Percentiles rank a stretch among this genome's conserved stretches.
Evolutionary conservation across 2,113 vertebrate genomes (phyloP).

Genomic region (Hippocampus mohnikei): DNA sequence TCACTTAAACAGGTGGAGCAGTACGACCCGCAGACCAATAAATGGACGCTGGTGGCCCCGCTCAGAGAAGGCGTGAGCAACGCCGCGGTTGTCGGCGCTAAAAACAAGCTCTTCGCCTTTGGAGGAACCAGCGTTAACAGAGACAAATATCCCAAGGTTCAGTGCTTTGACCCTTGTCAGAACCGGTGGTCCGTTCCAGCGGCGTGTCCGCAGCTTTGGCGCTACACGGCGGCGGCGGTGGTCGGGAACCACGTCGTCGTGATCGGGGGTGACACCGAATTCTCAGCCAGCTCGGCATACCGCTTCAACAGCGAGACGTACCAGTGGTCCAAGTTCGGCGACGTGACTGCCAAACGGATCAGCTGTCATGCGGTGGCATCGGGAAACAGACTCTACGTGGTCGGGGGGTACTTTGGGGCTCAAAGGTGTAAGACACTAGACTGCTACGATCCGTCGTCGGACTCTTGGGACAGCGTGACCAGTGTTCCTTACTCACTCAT

Average conservation of each 20-base stretch:
- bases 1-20: constrained; percentile 84
- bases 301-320: constrained; percentile 82
- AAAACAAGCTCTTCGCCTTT: constrained; percentile 82
- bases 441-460: constrained; percentile 80
- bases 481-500: constrained; percentile 83
- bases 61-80: constrained; percentile 83
- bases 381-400: constrained; percentile 80
- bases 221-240: constrained; percentile 79
- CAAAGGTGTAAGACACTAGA: constrained; percentile 82
- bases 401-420: constrained; percentile 80
- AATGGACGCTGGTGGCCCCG: constrained; percentile 80
- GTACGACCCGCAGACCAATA: constrained; percentile 81
- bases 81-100: constrained; percentile 79
- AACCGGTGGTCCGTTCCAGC: constrained; percentile 79
- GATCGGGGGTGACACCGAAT: constrained; percentile 80
- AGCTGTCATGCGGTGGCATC: constrained; percentile 82
- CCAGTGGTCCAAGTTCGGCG: constrained; percentile 82
- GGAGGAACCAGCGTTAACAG: constrained; percentile 81
- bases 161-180: constrained; percentile 79
- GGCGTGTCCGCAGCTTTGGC: constrained; percentile 80
- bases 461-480: constrained; percentile 82
- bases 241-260: constrained; percentile 79
- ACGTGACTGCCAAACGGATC: constrained; percentile 77
- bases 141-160: constrained; percentile 80
- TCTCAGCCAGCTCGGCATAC: constrained; percentile 81